A percentile compares a stretch with the other conserved stretches of the same genome.
Evolutionary conservation across 2,888 invertebrate species (phyloP).

Genomic region (Leptogaster cylindrica): DNA sequence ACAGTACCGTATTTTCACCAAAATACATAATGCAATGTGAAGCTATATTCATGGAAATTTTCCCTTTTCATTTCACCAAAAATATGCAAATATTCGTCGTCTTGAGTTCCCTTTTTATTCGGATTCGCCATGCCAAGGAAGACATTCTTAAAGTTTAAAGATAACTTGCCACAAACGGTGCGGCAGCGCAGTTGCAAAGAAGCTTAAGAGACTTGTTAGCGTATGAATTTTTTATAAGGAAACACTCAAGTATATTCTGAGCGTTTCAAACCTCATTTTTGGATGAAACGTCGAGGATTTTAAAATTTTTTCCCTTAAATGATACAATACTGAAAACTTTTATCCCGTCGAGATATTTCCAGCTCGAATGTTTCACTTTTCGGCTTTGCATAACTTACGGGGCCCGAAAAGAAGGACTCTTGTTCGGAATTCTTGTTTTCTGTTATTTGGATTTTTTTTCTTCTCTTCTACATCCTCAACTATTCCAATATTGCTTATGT

Average conservation of each 20-base stretch:
- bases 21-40: constrained; percentile 38
- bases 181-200: constrained; percentile 39
- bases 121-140: constrained; percentile 12
- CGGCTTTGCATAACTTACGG: constrained; percentile 30
- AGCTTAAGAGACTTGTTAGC: constrained; percentile 40
- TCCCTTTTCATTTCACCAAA: constrained; percentile 40
- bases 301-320: constrained; percentile 38
- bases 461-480: too few relatives aligned
- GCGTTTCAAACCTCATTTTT: constrained; percentile 41
- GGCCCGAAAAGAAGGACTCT: background rate
- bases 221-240: constrained; percentile 40
- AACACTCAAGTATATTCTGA: constrained; percentile 37
- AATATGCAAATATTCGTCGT: constrained; percentile 38
- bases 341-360: constrained; percentile 34
- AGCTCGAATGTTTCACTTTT: constrained; percentile 38
- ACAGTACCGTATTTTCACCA: constrained; percentile 1
- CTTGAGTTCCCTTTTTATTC: constrained; percentile 39
- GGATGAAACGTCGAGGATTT: constrained; percentile 35
- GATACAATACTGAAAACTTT: constrained; percentile 28
- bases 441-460: too few relatives aligned
- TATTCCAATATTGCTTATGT: too few relatives aligned
- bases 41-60: constrained; percentile 37
- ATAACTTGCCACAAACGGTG: constrained; percentile 36
- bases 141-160: constrained; percentile 38
- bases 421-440: too few relatives aligned